A percentile compares a stretch with the other conserved stretches of the same genome.
Evolutionary conservation across 2,888 invertebrate genomes (phyloP).

Genomic region (Anorthoa munda): DNA sequence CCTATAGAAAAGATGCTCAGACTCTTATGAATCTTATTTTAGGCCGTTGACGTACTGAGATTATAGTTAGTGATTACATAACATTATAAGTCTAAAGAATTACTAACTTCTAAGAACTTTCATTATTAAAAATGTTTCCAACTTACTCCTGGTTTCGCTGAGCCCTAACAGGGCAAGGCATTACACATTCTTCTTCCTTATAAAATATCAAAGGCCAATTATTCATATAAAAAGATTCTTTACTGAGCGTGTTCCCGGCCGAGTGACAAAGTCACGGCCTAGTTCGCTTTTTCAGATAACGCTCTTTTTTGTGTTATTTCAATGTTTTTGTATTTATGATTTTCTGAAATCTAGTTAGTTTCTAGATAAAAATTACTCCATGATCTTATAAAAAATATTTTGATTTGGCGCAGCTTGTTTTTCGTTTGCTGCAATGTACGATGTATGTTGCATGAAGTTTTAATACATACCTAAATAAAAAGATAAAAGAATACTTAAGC

Average conservation of each 20-base stretch:
- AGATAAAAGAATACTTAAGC: too few relatives aligned
- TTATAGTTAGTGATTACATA: conserved; percentile 35
- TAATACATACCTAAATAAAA: too few relatives aligned
- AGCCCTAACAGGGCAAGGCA: conserved; percentile 28
- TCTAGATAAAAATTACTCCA: too few relatives aligned
- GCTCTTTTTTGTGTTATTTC: background rate
- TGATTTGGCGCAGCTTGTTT: too few relatives aligned
- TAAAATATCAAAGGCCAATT: conserved; percentile 48
- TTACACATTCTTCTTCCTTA: conserved; percentile 50
- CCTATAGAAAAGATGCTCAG: too few relatives aligned
- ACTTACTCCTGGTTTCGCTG: conserved; percentile 31
- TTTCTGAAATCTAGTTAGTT: too few relatives aligned
- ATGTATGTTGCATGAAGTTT: too few relatives aligned
- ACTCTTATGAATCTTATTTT: background rate
- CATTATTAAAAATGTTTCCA: conserved; percentile 60
- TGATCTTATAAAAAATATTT: too few relatives aligned
- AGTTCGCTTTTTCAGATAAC: conserved; percentile 7
- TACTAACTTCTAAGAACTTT: conserved; percentile 51
- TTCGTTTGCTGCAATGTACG: too few relatives aligned
- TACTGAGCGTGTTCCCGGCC: conserved; percentile 11
- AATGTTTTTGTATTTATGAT: background rate
- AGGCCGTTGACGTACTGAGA: background rate
- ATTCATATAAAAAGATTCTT: conserved; percentile 53
- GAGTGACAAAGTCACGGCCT: conserved; percentile 39
- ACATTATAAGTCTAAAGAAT: conserved; percentile 28